Evolutionary conservation across 1,140 invertebrate genomes (phyloP).

Genomic region (Polypedilum pembai): DNA sequence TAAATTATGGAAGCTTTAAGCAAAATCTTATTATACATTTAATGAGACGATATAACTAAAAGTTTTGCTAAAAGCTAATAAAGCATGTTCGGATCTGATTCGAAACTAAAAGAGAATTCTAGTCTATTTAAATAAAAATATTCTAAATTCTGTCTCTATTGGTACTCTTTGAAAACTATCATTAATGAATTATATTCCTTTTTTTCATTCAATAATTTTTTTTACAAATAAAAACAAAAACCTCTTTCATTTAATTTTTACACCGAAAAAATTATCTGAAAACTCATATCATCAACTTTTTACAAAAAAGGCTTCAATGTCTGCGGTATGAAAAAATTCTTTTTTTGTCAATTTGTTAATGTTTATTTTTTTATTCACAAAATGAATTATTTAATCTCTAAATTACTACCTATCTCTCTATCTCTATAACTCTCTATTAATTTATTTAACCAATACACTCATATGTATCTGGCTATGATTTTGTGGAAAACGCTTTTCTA

Average conservation of each 20-base stretch:
- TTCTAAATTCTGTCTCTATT: slow-evolving; percentile 18
- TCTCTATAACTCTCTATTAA: no score
- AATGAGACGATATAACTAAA: not conserved
- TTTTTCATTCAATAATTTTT: slow-evolving; percentile 10
- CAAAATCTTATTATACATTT: not conserved
- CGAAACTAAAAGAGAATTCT: not conserved
- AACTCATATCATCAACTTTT: slow-evolving; percentile 26
- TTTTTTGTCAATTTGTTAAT: slow-evolving; percentile 31
- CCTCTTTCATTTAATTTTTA: slow-evolving; percentile 1
- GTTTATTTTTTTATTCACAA: slow-evolving; percentile 20
- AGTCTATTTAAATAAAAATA: not conserved
- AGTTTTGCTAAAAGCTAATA: not conserved
- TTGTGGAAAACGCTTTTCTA: no score
- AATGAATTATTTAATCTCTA: not conserved
- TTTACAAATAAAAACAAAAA: not conserved
- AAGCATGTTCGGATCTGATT: not conserved
- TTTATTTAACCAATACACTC: no score
- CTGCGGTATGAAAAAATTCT: not conserved
- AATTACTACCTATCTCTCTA: no score
- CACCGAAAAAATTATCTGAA: not conserved
- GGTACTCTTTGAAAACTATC: not conserved
- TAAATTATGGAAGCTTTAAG: not conserved
- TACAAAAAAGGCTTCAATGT: slow-evolving; percentile 29
- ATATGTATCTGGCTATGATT: no score
- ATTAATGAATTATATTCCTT: slow-evolving; percentile 14